phyloP scores from a whole-genome alignment of 2,113 vertebrate species.

The Narcine bancroftii region DNA sequence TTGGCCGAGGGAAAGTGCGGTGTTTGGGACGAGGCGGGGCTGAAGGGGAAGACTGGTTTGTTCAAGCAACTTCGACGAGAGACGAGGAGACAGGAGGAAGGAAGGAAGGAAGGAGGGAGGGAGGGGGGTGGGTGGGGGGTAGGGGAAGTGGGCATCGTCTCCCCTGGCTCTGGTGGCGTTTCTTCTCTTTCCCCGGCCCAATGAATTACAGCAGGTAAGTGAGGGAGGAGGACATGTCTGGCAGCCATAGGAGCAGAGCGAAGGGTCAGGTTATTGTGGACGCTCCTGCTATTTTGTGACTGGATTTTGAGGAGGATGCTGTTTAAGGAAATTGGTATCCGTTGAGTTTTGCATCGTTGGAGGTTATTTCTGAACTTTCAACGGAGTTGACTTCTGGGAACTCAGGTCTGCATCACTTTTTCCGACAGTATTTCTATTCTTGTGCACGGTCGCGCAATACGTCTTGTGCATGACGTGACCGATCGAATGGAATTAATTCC shows the following conservation, averaged over 20 bases:
- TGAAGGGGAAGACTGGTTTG: background rate
- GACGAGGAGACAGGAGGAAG: background rate
- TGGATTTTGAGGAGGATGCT: background rate
- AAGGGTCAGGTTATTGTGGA: background rate
- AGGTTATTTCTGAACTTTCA: background rate
- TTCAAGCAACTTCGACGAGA: background rate
- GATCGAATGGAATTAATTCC: no score
- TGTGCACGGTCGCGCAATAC: no score
- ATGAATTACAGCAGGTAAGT: constrained; percentile 28
- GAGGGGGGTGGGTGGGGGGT: background rate
- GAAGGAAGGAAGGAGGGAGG: background rate
- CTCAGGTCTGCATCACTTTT: no score
- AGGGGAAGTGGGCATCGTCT: background rate
- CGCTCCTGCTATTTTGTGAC: background rate
- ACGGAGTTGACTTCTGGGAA: no score
- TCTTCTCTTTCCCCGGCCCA: background rate
- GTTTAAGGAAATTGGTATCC: background rate
- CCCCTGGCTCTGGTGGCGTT: background rate
- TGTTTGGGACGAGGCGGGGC: background rate
- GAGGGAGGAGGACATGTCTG: background rate
- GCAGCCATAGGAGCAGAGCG: no score
- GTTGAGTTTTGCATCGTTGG: background rate
- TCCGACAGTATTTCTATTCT: no score
- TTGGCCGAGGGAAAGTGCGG: background rate
- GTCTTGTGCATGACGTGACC: no score